Conservation (phyloP, 2,888 invertebrate genomes). For the Tetragonula carbonaria region DNA sequence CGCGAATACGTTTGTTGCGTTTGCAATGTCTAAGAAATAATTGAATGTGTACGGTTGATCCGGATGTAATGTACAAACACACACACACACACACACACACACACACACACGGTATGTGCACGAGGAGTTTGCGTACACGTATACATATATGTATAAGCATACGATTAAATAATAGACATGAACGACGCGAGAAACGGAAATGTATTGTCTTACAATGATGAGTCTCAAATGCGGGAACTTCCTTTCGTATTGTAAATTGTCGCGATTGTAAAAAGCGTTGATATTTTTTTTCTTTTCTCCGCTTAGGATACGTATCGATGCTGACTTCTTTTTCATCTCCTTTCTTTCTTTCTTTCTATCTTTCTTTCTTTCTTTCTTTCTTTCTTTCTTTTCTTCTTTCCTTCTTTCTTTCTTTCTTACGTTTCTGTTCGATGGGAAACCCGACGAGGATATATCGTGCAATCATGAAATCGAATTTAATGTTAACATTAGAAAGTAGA, state of each 20-base stretch:
- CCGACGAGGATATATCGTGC: not conserved
- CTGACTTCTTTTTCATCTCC: not conserved
- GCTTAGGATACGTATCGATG: not conserved
- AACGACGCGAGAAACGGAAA: slow-evolving; percentile 47
- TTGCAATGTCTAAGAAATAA: slow-evolving; percentile 3
- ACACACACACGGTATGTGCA: slow-evolving; percentile 8
- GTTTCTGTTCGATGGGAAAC: not conserved
- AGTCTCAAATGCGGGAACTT: slow-evolving; percentile 54
- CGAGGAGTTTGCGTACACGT: slow-evolving; percentile 23
- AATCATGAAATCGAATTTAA: slow-evolving; percentile 33
- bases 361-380: not conserved
- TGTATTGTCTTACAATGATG: slow-evolving; percentile 50
- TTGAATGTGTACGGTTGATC: slow-evolving; percentile 13
- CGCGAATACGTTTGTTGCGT: not conserved
- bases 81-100: not conserved
- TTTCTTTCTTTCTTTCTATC: not conserved
- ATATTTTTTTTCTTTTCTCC: not conserved
- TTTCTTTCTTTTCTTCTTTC: not conserved
- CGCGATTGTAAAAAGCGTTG: slow-evolving; percentile 15
- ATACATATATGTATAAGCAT: slow-evolving; percentile 1
- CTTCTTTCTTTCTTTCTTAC: not conserved
- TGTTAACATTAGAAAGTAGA: slow-evolving; percentile 6
- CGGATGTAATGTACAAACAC: slow-evolving; percentile 6
- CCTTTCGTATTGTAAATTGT: slow-evolving; percentile 3
- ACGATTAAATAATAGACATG: slow-evolving; percentile 21